Evolutionary conservation across 1,140 invertebrate genomes (phyloP).

Genomic region (Meloidogyne floridensis): DNA sequence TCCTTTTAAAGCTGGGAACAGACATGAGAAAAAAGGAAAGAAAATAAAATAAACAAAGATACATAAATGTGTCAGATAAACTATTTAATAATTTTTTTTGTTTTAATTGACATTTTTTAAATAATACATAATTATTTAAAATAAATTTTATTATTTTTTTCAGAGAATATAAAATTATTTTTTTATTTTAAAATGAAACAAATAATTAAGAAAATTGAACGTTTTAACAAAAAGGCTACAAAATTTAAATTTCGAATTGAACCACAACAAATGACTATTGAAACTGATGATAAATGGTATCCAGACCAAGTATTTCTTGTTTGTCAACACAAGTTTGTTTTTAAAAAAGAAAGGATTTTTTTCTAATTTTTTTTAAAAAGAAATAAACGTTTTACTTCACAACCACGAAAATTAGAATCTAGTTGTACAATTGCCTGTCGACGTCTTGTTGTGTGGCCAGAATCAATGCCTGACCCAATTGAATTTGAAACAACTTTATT

Average conservation of each 20-base stretch:
- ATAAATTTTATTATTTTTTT: not conserved
- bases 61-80: too few species aligned
- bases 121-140: not conserved
- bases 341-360: not conserved
- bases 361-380: not conserved
- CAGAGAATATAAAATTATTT: not conserved
- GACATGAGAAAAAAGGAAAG: too few species aligned
- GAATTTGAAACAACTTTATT: conserved; percentile 24
- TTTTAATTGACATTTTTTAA: too few species aligned
- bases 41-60: too few species aligned
- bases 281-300: conserved; percentile 14
- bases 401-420: not conserved
- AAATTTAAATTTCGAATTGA: conserved; percentile 9
- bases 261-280: conserved; percentile 23
- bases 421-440: conserved; percentile 22
- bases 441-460: conserved; percentile 22
- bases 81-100: too few species aligned
- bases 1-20: too few species aligned
- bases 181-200: not conserved
- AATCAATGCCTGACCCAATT: conserved; percentile 12
- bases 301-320: conserved; percentile 23
- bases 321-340: conserved; percentile 16
- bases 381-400: conserved; percentile 10
- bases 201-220: not conserved
- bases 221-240: conserved; percentile 1